Conservation (phyloP, 1,140 invertebrate species). For the Drosophila lacertosa region DNA sequence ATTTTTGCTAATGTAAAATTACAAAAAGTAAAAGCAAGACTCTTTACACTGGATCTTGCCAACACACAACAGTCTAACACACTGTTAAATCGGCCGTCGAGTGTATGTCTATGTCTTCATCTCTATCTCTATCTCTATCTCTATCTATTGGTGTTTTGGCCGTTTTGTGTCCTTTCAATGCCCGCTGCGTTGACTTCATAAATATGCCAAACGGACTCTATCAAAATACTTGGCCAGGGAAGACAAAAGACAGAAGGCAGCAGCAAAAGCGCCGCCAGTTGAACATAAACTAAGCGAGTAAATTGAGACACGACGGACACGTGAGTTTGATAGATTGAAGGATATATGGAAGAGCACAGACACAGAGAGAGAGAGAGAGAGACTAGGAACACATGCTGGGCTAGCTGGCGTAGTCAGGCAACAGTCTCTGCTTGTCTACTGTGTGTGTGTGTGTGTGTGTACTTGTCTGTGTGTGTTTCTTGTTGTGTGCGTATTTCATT, state of each 20-base stretch:
- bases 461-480: neutral
- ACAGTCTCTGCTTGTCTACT: neutral
- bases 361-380: constrained; percentile 1
- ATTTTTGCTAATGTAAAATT: no score
- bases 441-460: neutral
- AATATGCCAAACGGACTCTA: constrained; percentile 62
- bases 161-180: constrained; percentile 41
- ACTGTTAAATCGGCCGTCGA: no score
- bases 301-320: constrained; percentile 79
- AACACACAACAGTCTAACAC: neutral
- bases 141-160: neutral
- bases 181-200: constrained; percentile 51
- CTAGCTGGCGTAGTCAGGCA: neutral
- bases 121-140: neutral
- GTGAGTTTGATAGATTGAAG: constrained; percentile 73
- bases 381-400: constrained; percentile 14
- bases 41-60: neutral
- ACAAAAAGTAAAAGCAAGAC: no score
- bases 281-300: constrained; percentile 76
- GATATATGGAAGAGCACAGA: constrained; percentile 39
- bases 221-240: constrained; percentile 57
- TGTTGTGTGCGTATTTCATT: constrained; percentile 64
- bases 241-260: constrained; percentile 1
- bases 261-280: constrained; percentile 37
- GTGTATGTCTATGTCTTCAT: no score